Evolutionary conservation across 2,113 vertebrate species (phyloP).

Genomic region (Bubo bubo): DNA sequence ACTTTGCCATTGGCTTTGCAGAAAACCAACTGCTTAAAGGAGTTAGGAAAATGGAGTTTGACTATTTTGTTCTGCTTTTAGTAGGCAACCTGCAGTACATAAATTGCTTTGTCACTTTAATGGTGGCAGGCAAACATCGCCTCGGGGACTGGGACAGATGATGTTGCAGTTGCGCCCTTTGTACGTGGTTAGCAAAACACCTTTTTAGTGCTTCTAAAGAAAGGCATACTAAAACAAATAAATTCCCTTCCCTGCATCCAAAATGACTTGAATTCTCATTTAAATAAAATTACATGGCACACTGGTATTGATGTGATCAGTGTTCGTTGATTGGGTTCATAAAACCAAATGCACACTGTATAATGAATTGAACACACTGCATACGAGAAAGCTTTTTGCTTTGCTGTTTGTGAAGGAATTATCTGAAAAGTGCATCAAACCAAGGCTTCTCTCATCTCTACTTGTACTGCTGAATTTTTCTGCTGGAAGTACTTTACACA

Average conservation of each 20-base stretch:
- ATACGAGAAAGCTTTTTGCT: background rate
- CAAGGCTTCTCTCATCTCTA: background rate
- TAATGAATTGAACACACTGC: constrained; percentile 2
- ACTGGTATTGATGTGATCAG: constrained; percentile 46
- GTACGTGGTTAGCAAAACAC: constrained; percentile 14
- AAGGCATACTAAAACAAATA: constrained; percentile 24
- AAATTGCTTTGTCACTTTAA: constrained; percentile 47
- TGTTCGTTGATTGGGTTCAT: constrained; percentile 44
- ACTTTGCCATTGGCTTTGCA: background rate
- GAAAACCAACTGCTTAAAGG: background rate
- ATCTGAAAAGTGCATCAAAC: background rate
- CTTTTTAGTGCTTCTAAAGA: constrained; percentile 1
- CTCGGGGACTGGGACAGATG: constrained; percentile 34
- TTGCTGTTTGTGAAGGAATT: constrained; percentile 12
- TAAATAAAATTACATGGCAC: constrained; percentile 53
- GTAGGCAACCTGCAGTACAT: background rate
- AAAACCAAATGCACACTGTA: constrained; percentile 18
- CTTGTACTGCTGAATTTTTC: background rate
- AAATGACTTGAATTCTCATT: constrained; percentile 34
- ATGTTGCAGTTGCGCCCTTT: constrained; percentile 44
- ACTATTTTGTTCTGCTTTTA: background rate
- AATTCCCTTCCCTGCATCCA: constrained; percentile 10
- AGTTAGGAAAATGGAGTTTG: background rate
- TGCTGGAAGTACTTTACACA: background rate
- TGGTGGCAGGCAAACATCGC: background rate